Conservation (phyloP, 92 coral and sea anemone species). For the Phenganax subtilis region DNA sequence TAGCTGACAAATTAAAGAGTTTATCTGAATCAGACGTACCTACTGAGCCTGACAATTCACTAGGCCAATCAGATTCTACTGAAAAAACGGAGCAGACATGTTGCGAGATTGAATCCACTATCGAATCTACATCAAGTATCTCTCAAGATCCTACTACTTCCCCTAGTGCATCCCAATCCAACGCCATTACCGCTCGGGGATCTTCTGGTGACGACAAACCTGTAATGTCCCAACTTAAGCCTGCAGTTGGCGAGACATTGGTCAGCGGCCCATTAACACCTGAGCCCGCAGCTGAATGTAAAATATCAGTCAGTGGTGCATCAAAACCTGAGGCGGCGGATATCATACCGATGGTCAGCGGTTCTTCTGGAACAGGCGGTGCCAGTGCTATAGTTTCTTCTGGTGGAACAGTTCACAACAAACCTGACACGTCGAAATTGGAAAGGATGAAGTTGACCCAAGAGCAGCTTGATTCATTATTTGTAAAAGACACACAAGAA, state of each 20-base stretch:
- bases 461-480: constrained; percentile 65
- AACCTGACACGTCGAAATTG: neutral
- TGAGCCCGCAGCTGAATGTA: constrained; percentile 10
- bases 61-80: neutral
- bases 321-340: neutral
- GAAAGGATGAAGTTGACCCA: constrained; percentile 21
- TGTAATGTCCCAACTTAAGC: neutral
- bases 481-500: constrained; percentile 71
- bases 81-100: neutral
- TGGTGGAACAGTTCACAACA: neutral
- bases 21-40: neutral
- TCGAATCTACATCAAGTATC: neutral
- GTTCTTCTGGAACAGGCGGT: neutral
- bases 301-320: neutral
- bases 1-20: neutral
- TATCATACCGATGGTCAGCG: neutral
- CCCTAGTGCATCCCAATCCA: constrained; percentile 3
- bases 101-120: neutral
- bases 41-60: neutral
- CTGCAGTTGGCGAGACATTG: neutral
- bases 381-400: constrained; percentile 9
- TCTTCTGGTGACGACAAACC: constrained; percentile 1
- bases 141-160: constrained; percentile 1
- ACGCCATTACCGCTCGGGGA: constrained; percentile 2
- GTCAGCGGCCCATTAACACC: neutral